phyloP scores from a whole-genome alignment of 2,888 invertebrate species.

The Tanypteryx hageni region DNA sequence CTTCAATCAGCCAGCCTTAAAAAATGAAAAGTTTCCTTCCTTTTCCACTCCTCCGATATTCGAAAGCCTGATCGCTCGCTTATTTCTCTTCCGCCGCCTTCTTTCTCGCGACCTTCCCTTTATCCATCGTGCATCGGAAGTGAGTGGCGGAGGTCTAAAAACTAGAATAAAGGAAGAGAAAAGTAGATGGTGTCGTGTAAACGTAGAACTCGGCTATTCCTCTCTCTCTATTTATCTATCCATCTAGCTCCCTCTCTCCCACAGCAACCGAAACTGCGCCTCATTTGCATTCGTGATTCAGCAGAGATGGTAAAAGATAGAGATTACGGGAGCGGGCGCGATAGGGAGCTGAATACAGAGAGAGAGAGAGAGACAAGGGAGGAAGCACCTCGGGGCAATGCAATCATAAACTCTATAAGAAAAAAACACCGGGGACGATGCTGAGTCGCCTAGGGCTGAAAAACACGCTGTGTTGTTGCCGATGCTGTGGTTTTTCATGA shows the following conservation, averaged over 20 bases:
- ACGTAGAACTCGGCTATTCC: neutral
- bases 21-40: neutral
- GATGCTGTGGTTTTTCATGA: neutral
- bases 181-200: neutral
- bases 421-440: conserved; percentile 26
- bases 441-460: neutral
- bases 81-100: neutral
- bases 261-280: neutral
- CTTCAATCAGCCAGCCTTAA: neutral
- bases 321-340: neutral
- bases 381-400: neutral
- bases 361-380: neutral
- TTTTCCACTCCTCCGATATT: neutral
- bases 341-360: neutral
- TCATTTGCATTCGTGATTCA: neutral
- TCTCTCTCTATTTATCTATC: neutral
- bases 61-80: neutral
- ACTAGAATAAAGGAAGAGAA: neutral
- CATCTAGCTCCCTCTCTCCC: neutral
- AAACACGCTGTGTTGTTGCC: neutral
- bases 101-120: too few species aligned
- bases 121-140: too few species aligned
- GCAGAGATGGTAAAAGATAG: neutral
- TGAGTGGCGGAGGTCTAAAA: neutral
- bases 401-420: neutral